A percentile compares a stretch with the other conserved stretches of the same genome.
Evolutionary conservation across 2,113 vertebrate species (phyloP).

Genomic region (Podarcis cretensis): DNA sequence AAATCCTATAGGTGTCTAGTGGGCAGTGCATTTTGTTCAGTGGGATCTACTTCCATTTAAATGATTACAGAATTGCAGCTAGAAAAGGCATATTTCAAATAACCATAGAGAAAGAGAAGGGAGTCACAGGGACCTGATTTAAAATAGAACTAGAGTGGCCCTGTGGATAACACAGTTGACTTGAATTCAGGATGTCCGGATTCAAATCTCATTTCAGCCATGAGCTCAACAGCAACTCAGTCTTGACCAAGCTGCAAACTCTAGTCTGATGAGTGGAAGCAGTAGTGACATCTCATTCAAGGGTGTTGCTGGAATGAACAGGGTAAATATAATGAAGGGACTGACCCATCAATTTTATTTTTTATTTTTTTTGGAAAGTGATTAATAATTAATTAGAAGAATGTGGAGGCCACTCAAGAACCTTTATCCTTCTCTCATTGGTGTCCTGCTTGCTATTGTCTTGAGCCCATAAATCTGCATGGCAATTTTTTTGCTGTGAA

Average conservation of each 20-base stretch:
- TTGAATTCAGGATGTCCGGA: neutral
- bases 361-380: neutral
- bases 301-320: neutral
- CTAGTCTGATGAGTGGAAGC: neutral
- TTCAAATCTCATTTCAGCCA: neutral
- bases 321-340: neutral
- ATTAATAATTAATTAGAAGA: neutral
- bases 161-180: too few species aligned
- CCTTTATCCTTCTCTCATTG: neutral
- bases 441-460: neutral
- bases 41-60: neutral
- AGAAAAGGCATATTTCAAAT: neutral
- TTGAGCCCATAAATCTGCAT: neutral
- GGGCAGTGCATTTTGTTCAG: neutral
- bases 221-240: neutral
- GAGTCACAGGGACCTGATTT: neutral
- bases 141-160: neutral
- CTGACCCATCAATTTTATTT: neutral
- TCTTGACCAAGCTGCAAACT: neutral
- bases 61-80: neutral
- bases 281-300: neutral
- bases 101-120: neutral
- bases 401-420: neutral
- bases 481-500: neutral
- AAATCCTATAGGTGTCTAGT: constrained; percentile 7